These are phyloP conservation scores for Lasioglossum vierecki DNA, from an alignment of 2,888 invertebrate genomes.

Conservation along the genomic window DNA sequence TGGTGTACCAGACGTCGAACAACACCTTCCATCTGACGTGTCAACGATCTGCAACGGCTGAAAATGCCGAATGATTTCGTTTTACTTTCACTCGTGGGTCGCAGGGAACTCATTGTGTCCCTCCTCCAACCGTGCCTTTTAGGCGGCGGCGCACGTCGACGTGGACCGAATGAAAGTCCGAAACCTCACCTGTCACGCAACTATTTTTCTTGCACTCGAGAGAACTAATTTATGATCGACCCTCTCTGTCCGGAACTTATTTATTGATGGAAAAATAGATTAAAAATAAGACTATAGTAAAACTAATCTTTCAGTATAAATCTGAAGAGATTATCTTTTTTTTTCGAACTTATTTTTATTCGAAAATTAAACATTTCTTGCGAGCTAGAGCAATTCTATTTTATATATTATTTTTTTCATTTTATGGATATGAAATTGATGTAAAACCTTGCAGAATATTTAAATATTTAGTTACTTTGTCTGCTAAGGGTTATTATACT, in stretches of 20 bases:
- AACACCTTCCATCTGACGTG: conserved; percentile 21
- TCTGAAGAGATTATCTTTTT: neutral
- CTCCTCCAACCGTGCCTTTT: neutral
- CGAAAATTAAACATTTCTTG: too few species aligned
- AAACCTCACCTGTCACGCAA: neutral
- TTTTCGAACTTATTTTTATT: neutral
- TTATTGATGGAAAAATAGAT: neutral
- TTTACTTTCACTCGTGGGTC: conserved; percentile 72
- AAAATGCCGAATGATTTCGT: conserved; percentile 68
- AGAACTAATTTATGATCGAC: neutral
- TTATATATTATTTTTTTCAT: too few species aligned
- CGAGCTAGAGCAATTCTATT: too few species aligned
- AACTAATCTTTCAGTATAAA: neutral
- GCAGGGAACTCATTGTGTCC: conserved; percentile 44
- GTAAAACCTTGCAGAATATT: too few species aligned
- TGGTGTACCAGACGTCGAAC: neutral
- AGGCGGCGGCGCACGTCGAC: neutral
- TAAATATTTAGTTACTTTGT: too few species aligned
- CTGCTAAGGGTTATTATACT: too few species aligned
- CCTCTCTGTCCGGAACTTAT: neutral
- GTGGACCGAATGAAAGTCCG: neutral
- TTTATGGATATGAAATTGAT: too few species aligned
- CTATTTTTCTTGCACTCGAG: neutral
- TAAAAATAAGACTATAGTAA: neutral
- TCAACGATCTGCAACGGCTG: conserved; percentile 36